A percentile compares a stretch with the other conserved stretches of the same genome.
These are phyloP conservation scores for Spicauda simplicius DNA, from an alignment of 2,888 invertebrate genomes.

Conservation along the genomic window DNA sequence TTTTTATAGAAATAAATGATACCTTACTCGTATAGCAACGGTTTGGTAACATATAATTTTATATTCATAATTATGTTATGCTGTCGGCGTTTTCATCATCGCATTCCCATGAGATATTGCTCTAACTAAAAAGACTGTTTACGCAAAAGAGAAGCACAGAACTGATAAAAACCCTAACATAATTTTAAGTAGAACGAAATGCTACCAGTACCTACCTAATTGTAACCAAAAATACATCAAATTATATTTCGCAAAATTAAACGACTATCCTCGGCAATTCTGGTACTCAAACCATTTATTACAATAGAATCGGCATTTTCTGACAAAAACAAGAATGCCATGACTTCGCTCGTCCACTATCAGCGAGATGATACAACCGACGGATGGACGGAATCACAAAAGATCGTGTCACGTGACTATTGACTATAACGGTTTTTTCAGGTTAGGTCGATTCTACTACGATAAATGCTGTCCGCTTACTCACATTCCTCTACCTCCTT, in stretches of 20 bases:
- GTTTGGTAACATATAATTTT: too few species aligned
- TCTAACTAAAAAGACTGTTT: too few species aligned
- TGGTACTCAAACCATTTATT: conserved; percentile 20
- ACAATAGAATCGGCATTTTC: background rate
- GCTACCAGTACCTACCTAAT: background rate
- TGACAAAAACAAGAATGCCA: background rate
- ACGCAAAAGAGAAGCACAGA: background rate
- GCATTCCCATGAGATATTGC: too few species aligned
- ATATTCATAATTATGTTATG: too few species aligned
- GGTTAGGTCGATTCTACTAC: conserved; percentile 7
- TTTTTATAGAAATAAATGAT: too few species aligned
- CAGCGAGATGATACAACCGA: too few species aligned
- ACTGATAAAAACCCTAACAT: background rate
- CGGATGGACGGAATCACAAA: too few species aligned
- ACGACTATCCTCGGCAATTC: conserved; percentile 14
- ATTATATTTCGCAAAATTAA: conserved; percentile 2
- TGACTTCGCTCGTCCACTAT: background rate
- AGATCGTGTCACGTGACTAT: background rate
- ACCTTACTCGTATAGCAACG: too few species aligned
- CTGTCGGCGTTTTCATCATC: too few species aligned
- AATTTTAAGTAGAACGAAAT: background rate
- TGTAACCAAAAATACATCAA: background rate
- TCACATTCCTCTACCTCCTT: conserved; percentile 12
- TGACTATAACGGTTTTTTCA: background rate
- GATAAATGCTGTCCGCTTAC: conserved; percentile 26